Percentiles rank a stretch among this genome's conserved stretches.
These are phyloP conservation scores for Seladonia tumulorum DNA, from an alignment of 2,888 invertebrate species.

Conservation along the genomic window DNA sequence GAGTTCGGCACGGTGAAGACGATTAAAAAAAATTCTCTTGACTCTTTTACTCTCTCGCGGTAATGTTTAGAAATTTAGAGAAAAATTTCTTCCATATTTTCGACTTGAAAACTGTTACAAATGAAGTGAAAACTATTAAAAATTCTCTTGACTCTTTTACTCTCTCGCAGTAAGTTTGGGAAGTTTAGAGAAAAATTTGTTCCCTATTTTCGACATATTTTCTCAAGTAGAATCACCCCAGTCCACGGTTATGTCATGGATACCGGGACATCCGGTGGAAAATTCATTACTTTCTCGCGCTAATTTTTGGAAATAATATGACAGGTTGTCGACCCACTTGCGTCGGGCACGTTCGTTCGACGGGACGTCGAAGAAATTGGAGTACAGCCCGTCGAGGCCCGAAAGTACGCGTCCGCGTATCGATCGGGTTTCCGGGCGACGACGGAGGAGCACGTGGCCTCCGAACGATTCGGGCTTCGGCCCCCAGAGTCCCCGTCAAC, in stretches of 20 bases:
- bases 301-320: not conserved
- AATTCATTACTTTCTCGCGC: not conserved
- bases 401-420: not conserved
- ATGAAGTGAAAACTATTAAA: too few species aligned
- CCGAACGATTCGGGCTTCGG: constrained; percentile 41
- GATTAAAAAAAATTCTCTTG: too few species aligned
- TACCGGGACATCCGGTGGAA: not conserved
- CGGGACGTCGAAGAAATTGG: not conserved
- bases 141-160: too few species aligned
- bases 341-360: not conserved
- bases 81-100: too few species aligned
- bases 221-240: not conserved
- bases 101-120: too few species aligned
- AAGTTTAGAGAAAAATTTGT: too few species aligned
- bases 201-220: not conserved
- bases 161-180: too few species aligned
- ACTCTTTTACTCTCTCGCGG: too few species aligned
- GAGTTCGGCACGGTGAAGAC: too few species aligned
- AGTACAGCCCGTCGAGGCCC: not conserved
- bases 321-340: not conserved
- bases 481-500: constrained; percentile 29
- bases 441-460: constrained; percentile 21
- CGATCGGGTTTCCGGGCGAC: not conserved
- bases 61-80: too few species aligned
- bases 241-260: not conserved